Conservation (phyloP, 2,888 invertebrate species). For the Tenthredo notha region DNA sequence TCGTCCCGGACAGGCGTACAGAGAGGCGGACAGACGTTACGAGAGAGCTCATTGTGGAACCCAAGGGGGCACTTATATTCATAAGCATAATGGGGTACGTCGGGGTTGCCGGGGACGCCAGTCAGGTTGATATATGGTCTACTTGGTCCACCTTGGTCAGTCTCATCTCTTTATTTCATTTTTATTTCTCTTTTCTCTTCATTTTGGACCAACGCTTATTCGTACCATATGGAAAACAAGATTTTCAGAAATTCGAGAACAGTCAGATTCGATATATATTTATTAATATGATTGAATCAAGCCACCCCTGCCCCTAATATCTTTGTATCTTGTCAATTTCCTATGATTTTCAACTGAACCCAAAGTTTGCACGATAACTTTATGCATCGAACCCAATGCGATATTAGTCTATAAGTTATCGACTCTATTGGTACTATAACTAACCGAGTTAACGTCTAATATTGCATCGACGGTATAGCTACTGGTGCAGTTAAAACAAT, state of each 20-base stretch:
- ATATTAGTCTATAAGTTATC: conserved; percentile 43
- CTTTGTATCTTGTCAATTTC: not conserved
- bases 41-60: conserved; percentile 67
- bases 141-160: conserved; percentile 54
- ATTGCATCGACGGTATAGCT: conserved; percentile 66
- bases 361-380: not conserved
- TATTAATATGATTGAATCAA: no score
- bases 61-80: conserved; percentile 74
- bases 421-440: conserved; percentile 57
- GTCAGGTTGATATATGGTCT: conserved; percentile 46
- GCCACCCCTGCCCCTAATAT: no score
- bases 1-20: conserved; percentile 52
- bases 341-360: not conserved
- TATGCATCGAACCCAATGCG: not conserved
- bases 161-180: conserved; percentile 7
- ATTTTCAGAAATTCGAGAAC: not conserved
- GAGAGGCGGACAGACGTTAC: conserved; percentile 53
- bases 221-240: not conserved
- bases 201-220: not conserved
- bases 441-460: conserved; percentile 74
- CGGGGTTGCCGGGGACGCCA: conserved; percentile 48
- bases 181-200: not conserved
- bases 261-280: not conserved
- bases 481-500: not conserved
- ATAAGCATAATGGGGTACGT: conserved; percentile 73